Evolutionary conservation across 2,113 vertebrate species (phyloP).

Genomic region (Melanocharis versteri): DNA sequence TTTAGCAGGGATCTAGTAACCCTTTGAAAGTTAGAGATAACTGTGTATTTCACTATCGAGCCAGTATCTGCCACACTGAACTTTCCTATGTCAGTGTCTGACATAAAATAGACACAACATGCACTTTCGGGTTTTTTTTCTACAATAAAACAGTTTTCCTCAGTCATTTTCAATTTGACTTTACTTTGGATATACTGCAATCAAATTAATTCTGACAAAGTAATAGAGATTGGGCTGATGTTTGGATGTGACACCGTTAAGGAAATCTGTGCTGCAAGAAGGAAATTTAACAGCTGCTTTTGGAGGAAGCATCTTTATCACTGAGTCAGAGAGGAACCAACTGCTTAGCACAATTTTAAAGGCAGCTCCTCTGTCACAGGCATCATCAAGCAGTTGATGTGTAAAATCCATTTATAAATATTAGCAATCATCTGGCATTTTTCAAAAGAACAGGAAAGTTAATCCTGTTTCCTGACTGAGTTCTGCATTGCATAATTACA

Average conservation of each 20-base stretch:
- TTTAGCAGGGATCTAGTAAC: neutral
- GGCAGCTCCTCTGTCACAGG: conserved; percentile 10
- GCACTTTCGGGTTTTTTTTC: neutral
- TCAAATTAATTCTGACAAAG: conserved; percentile 27
- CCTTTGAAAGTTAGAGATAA: neutral
- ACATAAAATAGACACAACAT: neutral
- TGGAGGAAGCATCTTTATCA: conserved; percentile 57
- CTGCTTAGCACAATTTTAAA: conserved; percentile 27
- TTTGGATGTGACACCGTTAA: neutral
- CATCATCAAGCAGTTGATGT: conserved; percentile 33
- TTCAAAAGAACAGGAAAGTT: conserved; percentile 58
- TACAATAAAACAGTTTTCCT: neutral
- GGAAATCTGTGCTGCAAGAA: conserved; percentile 13
- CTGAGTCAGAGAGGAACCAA: conserved; percentile 50
- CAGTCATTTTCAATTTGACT: neutral
- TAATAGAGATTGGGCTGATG: neutral
- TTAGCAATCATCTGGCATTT: conserved; percentile 62
- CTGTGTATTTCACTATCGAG: neutral
- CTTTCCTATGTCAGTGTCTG: neutral
- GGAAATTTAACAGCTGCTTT: conserved; percentile 50
- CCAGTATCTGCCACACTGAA: neutral
- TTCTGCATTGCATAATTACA: conserved; percentile 51
- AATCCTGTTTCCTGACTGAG: conserved; percentile 58
- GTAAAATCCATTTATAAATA: conserved; percentile 62
- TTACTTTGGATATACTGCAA: neutral